Evolutionary conservation across 2,797 vertebrate species (phyloP).

Genomic region (Furcifer pardalis): DNA sequence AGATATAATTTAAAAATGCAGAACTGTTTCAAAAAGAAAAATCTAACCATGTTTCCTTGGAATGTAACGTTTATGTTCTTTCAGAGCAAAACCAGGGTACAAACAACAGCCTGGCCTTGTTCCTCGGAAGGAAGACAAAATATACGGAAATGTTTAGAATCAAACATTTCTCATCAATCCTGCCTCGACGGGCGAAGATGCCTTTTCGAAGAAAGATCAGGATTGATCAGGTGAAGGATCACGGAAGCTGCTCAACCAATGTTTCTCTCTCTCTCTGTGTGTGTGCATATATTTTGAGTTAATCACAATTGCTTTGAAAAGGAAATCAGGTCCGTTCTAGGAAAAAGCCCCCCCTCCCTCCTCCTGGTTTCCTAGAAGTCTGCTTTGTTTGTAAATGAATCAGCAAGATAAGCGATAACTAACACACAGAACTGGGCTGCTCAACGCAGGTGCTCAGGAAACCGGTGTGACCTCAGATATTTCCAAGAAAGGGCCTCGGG

Average conservation of each 20-base stretch:
- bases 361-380: conserved; percentile 6
- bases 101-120: background rate
- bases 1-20: background rate
- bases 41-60: background rate
- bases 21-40: background rate
- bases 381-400: background rate
- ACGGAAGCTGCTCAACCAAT: background rate
- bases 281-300: too few species aligned
- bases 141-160: background rate
- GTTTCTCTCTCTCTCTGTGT: background rate
- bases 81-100: background rate
- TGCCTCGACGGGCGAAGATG: too few species aligned
- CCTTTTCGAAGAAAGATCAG: background rate
- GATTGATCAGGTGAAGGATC: too few species aligned
- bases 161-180: background rate
- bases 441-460: background rate
- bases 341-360: background rate
- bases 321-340: conserved; percentile 3
- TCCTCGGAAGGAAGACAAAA: background rate
- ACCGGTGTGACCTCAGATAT: background rate
- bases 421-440: background rate
- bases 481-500: conserved; percentile 17
- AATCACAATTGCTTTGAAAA: background rate
- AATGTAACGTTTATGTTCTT: background rate
- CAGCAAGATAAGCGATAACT: conserved; percentile 1